Base-by-base conservation (phyloP, 1,140 invertebrate species). In the Xylocopa sonorina region DNA sequence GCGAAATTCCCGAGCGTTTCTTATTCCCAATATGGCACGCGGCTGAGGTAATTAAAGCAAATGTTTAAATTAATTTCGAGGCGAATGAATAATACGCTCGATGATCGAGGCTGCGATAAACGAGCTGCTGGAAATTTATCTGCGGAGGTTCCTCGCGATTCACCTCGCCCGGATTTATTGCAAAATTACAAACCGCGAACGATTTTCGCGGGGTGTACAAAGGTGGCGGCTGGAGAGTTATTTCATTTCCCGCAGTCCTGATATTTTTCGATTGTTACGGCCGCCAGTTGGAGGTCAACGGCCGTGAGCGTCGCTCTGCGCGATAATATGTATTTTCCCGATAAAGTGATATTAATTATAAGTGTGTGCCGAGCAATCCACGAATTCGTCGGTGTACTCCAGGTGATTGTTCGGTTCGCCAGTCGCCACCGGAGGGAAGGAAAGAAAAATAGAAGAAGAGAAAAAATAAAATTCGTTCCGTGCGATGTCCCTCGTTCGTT, bases 281-380 rank as follows among this genome's bases (percentile, higher is more conserved):
- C 55, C 27, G 34, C 24, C n/a, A n/a, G n/a, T n/a, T n/a, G n/a
- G 21, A 29, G 48, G 48, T 75, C 46, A 41, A 53, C 58, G 51
- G 43, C 34, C 16, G 27, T 4, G 27, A 1, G 14, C 18, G 7
- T 3, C 46, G 63, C n/a, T 29, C 41, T 12, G 34, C 16, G 16
- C 16, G 2, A 64, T 51, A 41, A 57, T 46, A 16, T 27, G 50
- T 34, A 16, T 10, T 58, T 29, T 24, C 7, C 32, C 24, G 43
- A 69, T 69, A 29, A 46, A 68, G 27, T 24, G 53, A n/a, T 58
- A 58, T 69, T 58, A 58, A 67, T 77, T 48, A 64, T 58, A 77
- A 77, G 69, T 55, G 55, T n/a, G 50, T 55, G 32, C 46, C 16
- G 34, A 38, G 50, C 14, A 12, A 21, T 72, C 66, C 51, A 60